Evolutionary conservation across 2,797 vertebrate genomes (phyloP).

Genomic region (Diplodus puntazzo): DNA sequence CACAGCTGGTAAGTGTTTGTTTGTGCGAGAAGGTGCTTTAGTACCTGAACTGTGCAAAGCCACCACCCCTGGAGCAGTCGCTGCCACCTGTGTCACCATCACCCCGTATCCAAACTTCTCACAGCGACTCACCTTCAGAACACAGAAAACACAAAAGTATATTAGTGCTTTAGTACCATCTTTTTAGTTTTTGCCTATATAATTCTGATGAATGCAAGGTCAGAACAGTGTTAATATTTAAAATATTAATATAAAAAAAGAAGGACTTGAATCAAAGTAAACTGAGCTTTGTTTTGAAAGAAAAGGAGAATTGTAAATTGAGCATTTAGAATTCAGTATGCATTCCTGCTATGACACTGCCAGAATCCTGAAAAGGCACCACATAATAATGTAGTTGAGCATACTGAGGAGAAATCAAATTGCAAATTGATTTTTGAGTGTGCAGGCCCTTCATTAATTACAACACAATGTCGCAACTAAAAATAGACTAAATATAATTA

Average conservation of each 20-base stretch:
- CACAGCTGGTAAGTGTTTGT: slow-evolving; percentile 32
- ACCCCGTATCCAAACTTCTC: slow-evolving; percentile 92
- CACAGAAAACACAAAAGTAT: slow-evolving; percentile 12
- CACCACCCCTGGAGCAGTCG: slow-evolving; percentile 88
- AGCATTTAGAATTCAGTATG: slow-evolving; percentile 6
- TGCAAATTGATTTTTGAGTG: slow-evolving; percentile 53
- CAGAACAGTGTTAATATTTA: background rate
- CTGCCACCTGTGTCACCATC: slow-evolving; percentile 93
- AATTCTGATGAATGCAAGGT: background rate
- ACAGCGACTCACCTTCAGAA: slow-evolving; percentile 88
- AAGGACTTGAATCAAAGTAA: background rate
- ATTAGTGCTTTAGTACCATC: background rate
- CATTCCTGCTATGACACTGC: slow-evolving; percentile 4
- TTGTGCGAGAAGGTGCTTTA: slow-evolving; percentile 11
- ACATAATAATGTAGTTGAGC: background rate
- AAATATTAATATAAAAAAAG: background rate
- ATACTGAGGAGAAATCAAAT: slow-evolving; percentile 28
- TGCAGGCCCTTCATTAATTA: slow-evolving; percentile 45
- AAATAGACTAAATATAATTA: slow-evolving; percentile 66
- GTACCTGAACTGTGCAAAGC: slow-evolving; percentile 92
- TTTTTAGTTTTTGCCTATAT: background rate
- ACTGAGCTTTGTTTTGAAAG: background rate
- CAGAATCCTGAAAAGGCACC: slow-evolving; percentile 21
- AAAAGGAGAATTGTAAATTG: background rate
- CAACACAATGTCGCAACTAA: slow-evolving; percentile 45